Percentiles rank a stretch among this genome's conserved stretches.
These are phyloP conservation scores for Lytechinus pictus DNA, from an alignment of 35 echinoderm and acorn worm species.

Conservation along the genomic window DNA sequence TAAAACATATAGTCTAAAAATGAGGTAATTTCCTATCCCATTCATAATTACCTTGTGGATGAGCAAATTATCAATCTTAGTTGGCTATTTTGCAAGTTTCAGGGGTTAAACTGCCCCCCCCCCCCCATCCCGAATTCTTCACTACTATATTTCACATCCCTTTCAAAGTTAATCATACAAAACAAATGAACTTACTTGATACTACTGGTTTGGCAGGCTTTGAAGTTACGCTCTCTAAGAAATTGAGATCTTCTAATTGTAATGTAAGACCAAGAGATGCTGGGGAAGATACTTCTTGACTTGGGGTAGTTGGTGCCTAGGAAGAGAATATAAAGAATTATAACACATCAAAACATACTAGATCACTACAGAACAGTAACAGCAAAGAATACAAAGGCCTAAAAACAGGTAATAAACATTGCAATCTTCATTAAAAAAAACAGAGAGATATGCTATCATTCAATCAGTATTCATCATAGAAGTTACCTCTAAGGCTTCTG, in stretches of 20 bases:
- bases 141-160: too few relatives aligned
- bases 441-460: not conserved
- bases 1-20: too few relatives aligned
- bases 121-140: too few relatives aligned
- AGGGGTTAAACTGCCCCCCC: too few relatives aligned
- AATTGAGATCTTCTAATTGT: slow-evolving; percentile 85
- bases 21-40: too few relatives aligned
- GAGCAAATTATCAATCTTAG: too few relatives aligned
- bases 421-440: not conserved
- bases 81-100: too few relatives aligned
- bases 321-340: not conserved
- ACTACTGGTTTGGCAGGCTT: slow-evolving; percentile 68
- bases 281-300: slow-evolving; percentile 44
- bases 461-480: not conserved
- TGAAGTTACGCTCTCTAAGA: slow-evolving; percentile 82
- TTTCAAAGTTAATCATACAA: not conserved
- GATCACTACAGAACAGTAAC: too few relatives aligned
- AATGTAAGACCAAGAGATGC: slow-evolving; percentile 71
- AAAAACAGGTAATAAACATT: too few relatives aligned
- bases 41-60: too few relatives aligned
- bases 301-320: not conserved
- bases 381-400: too few relatives aligned
- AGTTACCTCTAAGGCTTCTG: slow-evolving; percentile 9
- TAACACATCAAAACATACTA: not conserved
- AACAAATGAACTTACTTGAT: slow-evolving; percentile 61